phyloP scores from a whole-genome alignment of 2,888 invertebrate genomes.

The Clostera curtula region DNA sequence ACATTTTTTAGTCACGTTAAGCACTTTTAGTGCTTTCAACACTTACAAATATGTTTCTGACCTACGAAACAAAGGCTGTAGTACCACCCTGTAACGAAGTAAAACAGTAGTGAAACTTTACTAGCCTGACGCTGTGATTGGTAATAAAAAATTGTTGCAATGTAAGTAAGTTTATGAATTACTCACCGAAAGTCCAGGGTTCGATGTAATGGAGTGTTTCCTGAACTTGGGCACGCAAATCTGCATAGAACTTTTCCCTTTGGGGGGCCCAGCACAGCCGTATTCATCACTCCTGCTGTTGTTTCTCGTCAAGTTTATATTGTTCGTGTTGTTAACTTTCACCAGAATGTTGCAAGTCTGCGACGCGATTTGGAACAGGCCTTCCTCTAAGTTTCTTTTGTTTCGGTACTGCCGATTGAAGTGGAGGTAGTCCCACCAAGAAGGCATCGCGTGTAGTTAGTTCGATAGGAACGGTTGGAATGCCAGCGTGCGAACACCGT shows the following conservation, averaged over 20 bases:
- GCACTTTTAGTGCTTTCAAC: no score
- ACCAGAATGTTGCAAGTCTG: conserved; percentile 86
- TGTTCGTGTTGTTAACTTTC: conserved; percentile 85
- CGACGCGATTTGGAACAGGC: conserved; percentile 84
- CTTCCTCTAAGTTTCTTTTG: conserved; percentile 81
- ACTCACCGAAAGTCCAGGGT: conserved; percentile 78
- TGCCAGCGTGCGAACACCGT: conserved; percentile 19
- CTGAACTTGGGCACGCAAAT: conserved; percentile 75
- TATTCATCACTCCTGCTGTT: conserved; percentile 79
- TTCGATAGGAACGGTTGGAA: conserved; percentile 7
- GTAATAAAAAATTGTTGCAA: conserved; percentile 2
- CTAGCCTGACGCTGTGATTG: no score
- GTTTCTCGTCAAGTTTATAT: conserved; percentile 79
- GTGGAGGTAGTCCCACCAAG: conserved; percentile 77
- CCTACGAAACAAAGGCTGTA: no score
- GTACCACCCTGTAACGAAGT: no score
- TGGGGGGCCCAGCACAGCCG: conserved; percentile 63
- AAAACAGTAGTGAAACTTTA: no score
- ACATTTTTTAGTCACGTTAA: no score
- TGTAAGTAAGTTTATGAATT: conserved; percentile 3
- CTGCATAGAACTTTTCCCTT: conserved; percentile 63
- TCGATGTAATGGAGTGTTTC: conserved; percentile 67
- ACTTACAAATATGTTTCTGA: no score
- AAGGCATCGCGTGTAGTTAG: conserved; percentile 64
- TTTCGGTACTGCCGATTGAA: conserved; percentile 67